Percentiles rank a stretch among this genome's conserved stretches.
phyloP scores from a whole-genome alignment of 2,113 vertebrate species.

The Petaurus breviceps region DNA sequence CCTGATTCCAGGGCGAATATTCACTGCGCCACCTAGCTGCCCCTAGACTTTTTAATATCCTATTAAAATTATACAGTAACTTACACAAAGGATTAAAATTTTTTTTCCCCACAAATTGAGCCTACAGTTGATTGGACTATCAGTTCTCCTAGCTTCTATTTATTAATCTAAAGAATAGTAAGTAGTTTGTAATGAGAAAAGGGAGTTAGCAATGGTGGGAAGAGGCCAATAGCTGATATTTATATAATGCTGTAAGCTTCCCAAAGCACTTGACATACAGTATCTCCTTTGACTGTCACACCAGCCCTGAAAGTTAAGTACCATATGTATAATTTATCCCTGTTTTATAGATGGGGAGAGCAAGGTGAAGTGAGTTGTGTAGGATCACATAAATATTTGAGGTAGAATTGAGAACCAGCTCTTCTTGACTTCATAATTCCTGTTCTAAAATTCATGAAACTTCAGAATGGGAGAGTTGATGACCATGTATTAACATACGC shows the following conservation, averaged over 20 bases:
- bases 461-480: neutral
- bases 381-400: neutral
- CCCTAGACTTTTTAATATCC: neutral
- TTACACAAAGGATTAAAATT: neutral
- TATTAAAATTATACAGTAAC: neutral
- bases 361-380: neutral
- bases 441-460: conserved; percentile 18
- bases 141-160: neutral
- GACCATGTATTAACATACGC: neutral
- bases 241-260: neutral
- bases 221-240: neutral
- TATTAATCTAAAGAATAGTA: neutral
- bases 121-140: too few species aligned
- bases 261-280: neutral
- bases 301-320: neutral
- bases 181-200: neutral
- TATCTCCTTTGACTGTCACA: neutral
- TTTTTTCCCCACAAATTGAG: neutral
- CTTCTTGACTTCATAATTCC: neutral
- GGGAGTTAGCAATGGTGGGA: neutral
- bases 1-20: too few species aligned
- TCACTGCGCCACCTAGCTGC: too few species aligned
- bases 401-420: neutral
- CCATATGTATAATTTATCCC: neutral
- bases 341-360: neutral